Base-by-base conservation (phyloP, 1,140 invertebrate genomes). In the Samia ricini region DNA sequence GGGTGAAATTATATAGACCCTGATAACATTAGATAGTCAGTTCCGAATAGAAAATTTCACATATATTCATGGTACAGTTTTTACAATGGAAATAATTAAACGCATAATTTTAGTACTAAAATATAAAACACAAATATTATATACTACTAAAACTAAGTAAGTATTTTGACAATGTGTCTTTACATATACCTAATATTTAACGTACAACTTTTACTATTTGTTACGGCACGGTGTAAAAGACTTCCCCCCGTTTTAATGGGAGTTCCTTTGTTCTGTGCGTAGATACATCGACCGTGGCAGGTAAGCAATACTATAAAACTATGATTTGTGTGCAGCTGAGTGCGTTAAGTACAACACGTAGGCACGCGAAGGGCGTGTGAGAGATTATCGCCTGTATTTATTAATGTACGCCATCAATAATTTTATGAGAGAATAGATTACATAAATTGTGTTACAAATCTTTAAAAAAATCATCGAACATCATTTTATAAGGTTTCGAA, bases 241-340 rank as follows among this genome's bases (percentile, higher is more conserved):
- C 8, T 33, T 21, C 52, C 22, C 18, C 52, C 22, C 18, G 5
- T 20, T 57, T 70, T 65, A 69, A 65, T 69, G 64, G 64, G 61
- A 65, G 59, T 61, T 63, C 60, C 68, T 72, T 72, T 72, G 71
- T 72, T 69, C 67, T 50, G 23, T 10, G 49, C 59, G 33, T 42
- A 42, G 33, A 42, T 15, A 12, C 33, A 42, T 42, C 33, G 4
- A 4, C 42, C 64, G 4, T 56, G 22, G 22, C 57, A 22, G 20
- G 20, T 55, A 24, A 50, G 54, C 36, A 22, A 48, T 56, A 48
- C 55, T 57, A 61, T 61, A 61, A n/a, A 55, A 57, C 55, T 61
- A 61, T 66, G 64, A 66, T 66, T 66, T 66, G 58, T 57, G 18
- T 54, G n/a, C 19, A n/a, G 57, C 29, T 64, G 63, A 24, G 52